Conservation (phyloP, 2,888 invertebrate species). For the Linnaemya tessellans region DNA sequence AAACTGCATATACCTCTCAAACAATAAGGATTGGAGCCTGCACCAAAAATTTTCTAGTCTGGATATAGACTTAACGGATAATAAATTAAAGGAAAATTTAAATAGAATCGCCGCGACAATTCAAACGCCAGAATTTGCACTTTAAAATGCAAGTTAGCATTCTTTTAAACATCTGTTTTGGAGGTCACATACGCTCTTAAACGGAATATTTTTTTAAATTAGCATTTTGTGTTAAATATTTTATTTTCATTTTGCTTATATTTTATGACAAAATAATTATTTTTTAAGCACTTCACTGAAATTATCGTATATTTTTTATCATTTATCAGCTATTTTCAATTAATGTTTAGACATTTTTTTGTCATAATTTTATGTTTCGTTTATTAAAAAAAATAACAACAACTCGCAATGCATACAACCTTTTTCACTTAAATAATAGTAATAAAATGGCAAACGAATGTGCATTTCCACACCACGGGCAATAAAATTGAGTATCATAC, state of each 20-base stretch:
- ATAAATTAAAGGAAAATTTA: too few relatives aligned
- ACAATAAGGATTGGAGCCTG: too few relatives aligned
- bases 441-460: constrained; percentile 36
- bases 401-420: background rate
- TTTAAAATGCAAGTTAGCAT: background rate
- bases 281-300: background rate
- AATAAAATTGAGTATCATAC: constrained; percentile 36
- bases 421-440: constrained; percentile 34
- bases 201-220: constrained; percentile 20
- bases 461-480: background rate
- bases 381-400: constrained; percentile 20
- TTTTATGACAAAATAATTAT: background rate
- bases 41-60: too few relatives aligned
- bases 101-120: background rate
- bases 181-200: background rate
- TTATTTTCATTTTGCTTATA: too few relatives aligned
- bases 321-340: constrained; percentile 29
- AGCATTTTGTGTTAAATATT: constrained; percentile 44
- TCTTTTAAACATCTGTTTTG: constrained; percentile 30
- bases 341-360: constrained; percentile 16
- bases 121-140: background rate
- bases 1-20: too few relatives aligned
- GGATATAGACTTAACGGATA: too few relatives aligned
- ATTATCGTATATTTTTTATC: background rate
- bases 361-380: constrained; percentile 32